phyloP scores from a whole-genome alignment of 2,888 invertebrate species.

The Hyposoter didymator region DNA sequence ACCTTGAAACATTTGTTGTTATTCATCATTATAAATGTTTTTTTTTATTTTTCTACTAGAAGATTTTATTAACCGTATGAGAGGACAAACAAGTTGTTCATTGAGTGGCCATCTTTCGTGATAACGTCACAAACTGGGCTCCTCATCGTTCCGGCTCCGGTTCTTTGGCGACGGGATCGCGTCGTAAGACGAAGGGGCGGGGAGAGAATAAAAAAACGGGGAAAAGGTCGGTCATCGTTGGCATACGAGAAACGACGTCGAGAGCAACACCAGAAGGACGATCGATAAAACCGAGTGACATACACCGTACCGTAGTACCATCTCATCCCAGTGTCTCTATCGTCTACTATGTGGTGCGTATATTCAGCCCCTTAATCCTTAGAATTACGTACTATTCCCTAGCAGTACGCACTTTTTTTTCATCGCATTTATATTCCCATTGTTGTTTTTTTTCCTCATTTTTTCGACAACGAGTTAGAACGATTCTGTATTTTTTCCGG shows the following conservation, averaged over 20 bases:
- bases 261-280: conserved; percentile 46
- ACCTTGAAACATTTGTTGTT: not conserved
- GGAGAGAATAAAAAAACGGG: conserved; percentile 29
- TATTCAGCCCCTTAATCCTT: not conserved
- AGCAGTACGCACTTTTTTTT: not conserved
- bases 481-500: not conserved
- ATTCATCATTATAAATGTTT: conserved; percentile 1
- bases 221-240: conserved; percentile 63
- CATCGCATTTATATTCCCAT: not conserved
- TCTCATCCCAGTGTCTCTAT: conserved; percentile 11
- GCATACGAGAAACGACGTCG: conserved; percentile 59
- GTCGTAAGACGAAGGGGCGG: conserved; percentile 22
- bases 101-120: conserved; percentile 16
- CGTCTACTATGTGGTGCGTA: conserved; percentile 6
- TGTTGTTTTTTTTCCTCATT: not conserved
- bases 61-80: not conserved
- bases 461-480: not conserved
- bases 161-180: conserved; percentile 14
- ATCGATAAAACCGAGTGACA: conserved; percentile 67
- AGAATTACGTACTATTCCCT: not conserved
- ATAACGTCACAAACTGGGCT: conserved; percentile 16
- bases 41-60: not conserved
- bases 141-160: conserved; percentile 20
- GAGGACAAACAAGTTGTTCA: conserved; percentile 3
- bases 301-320: conserved; percentile 49